These are phyloP conservation scores for Budorcas taxicolor DNA, from an alignment of 2,113 vertebrate species.

Conservation along the genomic window DNA sequence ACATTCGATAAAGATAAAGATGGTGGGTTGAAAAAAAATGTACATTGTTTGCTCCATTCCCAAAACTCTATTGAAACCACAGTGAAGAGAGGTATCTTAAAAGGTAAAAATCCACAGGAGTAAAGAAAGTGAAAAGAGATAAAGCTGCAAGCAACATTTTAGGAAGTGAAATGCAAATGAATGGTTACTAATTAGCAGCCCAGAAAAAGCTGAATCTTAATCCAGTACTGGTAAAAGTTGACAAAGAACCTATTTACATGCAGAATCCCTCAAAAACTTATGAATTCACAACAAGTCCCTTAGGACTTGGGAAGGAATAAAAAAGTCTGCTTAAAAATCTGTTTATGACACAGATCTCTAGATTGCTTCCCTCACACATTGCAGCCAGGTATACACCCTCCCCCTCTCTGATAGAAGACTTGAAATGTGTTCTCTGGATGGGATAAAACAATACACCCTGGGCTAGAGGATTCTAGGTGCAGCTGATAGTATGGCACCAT, in stretches of 20 bases:
- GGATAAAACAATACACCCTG: not conserved
- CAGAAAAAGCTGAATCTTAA: not conserved
- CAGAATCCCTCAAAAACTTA: not conserved
- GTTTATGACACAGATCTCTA: not conserved
- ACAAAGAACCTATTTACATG: not conserved
- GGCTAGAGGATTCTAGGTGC: not conserved
- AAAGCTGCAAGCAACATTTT: not conserved
- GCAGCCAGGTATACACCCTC: not conserved
- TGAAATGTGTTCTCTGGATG: not conserved
- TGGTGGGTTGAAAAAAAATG: not conserved
- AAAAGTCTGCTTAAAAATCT: not conserved
- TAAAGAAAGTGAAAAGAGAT: not conserved
- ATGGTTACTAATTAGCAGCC: not conserved
- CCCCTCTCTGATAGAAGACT: not conserved
- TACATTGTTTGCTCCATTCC: not conserved
- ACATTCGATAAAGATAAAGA: not conserved
- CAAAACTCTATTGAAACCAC: not conserved
- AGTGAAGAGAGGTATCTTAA: not conserved
- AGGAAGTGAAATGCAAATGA: not conserved
- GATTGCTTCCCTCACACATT: not conserved
- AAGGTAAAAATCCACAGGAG: not conserved
- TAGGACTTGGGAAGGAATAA: not conserved
- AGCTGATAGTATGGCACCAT: not conserved
- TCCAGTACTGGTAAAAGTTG: not conserved
- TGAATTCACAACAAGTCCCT: not conserved